phyloP scores from a whole-genome alignment of 35 echinoderm and acorn worm genomes.

The Lytechinus variegatus region DNA sequence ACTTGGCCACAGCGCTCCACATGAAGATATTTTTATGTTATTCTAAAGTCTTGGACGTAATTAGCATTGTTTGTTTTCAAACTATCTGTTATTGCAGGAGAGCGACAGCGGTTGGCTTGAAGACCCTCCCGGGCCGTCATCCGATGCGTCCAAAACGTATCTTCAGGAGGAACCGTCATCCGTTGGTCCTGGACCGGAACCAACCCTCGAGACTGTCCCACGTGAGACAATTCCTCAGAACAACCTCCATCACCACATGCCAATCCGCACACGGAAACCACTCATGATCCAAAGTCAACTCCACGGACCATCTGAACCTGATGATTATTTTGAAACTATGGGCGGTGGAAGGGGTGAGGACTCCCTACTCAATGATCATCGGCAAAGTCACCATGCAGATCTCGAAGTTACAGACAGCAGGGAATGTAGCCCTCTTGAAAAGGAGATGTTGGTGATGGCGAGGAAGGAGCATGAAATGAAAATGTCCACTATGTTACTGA shows the following conservation, averaged over 20 bases:
- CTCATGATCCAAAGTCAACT: background rate
- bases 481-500: constrained; percentile 15
- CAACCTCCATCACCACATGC: background rate
- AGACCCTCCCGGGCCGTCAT: background rate
- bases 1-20: too few species aligned
- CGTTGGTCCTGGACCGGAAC: background rate
- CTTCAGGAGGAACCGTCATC: background rate
- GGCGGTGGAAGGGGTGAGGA: background rate
- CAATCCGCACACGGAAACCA: background rate
- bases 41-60: background rate
- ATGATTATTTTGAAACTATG: background rate
- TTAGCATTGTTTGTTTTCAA: background rate
- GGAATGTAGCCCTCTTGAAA: background rate
- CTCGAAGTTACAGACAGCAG: background rate
- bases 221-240: background rate
- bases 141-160: background rate
- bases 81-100: background rate
- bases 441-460: background rate
- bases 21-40: too few species aligned
- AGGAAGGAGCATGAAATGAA: constrained; percentile 37
- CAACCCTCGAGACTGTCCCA: background rate
- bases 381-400: background rate
- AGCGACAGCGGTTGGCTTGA: background rate
- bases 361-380: background rate
- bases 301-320: background rate